Percentiles rank a stretch among this genome's conserved stretches.
Conservation (phyloP, 2,888 invertebrate species). For the Neoascia interrupta region DNA sequence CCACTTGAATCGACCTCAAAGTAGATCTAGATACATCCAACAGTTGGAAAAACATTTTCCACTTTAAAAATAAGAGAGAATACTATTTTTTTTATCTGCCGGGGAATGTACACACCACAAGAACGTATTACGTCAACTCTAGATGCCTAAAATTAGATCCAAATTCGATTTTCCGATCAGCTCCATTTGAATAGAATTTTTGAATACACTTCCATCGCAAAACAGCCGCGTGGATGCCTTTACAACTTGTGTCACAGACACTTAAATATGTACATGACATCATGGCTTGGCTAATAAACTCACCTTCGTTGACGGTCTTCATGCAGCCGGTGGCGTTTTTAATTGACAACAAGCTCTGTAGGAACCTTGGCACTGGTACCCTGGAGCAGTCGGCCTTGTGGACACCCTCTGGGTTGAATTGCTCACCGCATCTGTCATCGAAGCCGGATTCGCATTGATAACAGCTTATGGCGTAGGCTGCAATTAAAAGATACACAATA, state of each 20-base stretch:
- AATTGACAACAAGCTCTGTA: constrained; percentile 71
- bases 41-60: not conserved
- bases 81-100: constrained; percentile 1
- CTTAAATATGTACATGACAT: constrained; percentile 20
- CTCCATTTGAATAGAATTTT: no score
- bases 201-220: no score
- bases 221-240: no score
- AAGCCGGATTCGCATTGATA: constrained; percentile 76
- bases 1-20: constrained; percentile 12
- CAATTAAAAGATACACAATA: constrained; percentile 33
- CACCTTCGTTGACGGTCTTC: constrained; percentile 75
- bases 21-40: not conserved
- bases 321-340: constrained; percentile 78
- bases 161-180: constrained; percentile 29
- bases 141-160: constrained; percentile 42
- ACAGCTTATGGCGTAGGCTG: constrained; percentile 77
- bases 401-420: constrained; percentile 73
- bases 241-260: constrained; percentile 15
- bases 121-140: constrained; percentile 39
- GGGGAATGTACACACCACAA: constrained; percentile 32
- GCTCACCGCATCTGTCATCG: constrained; percentile 75
- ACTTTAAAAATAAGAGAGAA: not conserved
- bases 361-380: constrained; percentile 74
- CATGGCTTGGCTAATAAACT: constrained; percentile 70
- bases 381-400: constrained; percentile 74